Evolutionary conservation across 2,113 vertebrate genomes (phyloP), one percentile per base, ranked within the genome.

Genomic region (Opisthocomus hoazin): DNA sequence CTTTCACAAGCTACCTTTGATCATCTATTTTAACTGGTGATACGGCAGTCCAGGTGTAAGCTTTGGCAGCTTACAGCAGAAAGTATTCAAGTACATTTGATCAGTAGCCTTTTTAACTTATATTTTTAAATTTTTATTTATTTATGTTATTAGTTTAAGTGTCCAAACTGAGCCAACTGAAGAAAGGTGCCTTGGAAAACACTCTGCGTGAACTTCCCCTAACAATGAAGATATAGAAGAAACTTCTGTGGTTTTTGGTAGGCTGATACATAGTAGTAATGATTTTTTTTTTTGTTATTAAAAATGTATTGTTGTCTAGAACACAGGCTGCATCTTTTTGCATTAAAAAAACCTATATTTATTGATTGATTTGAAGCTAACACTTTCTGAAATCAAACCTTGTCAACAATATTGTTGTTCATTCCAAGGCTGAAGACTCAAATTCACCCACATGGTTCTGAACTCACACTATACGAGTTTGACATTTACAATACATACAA

Each of bases 31-130:
- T 57, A 85, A 64, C 9, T 34, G 12, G 37, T 10, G 20, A 73
- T 23, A 37, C 0, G 1, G 16, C 21, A 90, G 27, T 32, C 64
- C 0, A 1, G 15, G 13, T 30, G 14, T 45, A 39, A 70, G 39
- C 12, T 85, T 20, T 13, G 6, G 22, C 37, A 92, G 15, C 3
- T 63, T 70, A 87, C 0, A 2, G 14, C 10, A 65, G 24, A 79
- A 82, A 14, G 15, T 30, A 56, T 69, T 34, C 26, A 54, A 65
- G 12, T 34, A 26, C 6, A 37, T 19, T 41, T 61, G 30, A 30
- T 65, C 24, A 54, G 3, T 15, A 71, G 20, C 10, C 23, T 53
- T 81, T 37, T 60, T 2, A 82, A 73, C 5, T 7, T 61, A 13
- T 23, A 60, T 26, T 80, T 70, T 17, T 5, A 18, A 50, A 15